Evolutionary conservation across 2,888 invertebrate genomes (phyloP), one percentile per base, ranked within the genome.

Genomic region (Eubasilissa splendida): DNA sequence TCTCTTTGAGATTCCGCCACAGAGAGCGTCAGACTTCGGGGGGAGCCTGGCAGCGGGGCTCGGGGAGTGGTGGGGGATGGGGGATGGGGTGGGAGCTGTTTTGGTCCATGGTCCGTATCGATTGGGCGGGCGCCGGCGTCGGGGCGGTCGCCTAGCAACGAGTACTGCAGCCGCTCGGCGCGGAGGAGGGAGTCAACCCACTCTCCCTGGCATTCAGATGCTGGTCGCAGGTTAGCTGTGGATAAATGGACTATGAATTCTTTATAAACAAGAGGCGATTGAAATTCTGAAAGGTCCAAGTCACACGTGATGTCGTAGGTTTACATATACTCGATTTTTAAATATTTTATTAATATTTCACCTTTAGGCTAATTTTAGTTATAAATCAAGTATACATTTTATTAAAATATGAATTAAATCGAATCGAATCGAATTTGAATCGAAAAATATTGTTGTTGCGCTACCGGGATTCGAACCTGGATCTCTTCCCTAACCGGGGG

Each of bases 101-200:
- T 71, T 71, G 71, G 71, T 71, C 71, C 71, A 71, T 54, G 76
- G 80, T 50, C 68, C 68, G 68, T 76, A 77, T 77, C 77, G 77
- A 77, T 76, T 66, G 68, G 71, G 80, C 59, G 80, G 63, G 76
- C 77, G 76, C 59, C 76, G 71, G 80, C 77, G 76, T 66, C 77
- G 68, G 31, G 54, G 31, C 66, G 80, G 80, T 80, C 63, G 80
- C 80, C 22, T 76, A 71, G 80, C 80, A 76, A 80, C 80, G 70
- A 71, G 65, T 63, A 76, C 80, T 80, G 80, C 80, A 80, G 77
- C 73, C 77, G 77, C 54, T 14, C 56, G n/a, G 56, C 58, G 56
- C 42, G 33, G 68, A 12, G 63, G 63, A 31, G 31, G 63, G 22
- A 31, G 42, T 31, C 22, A 31, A 63, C 33, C 22, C 60, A 22